A percentile compares a stretch with the other conserved stretches of the same genome.
phyloP scores from a whole-genome alignment of 2,888 invertebrate genomes.

The Chydorus sphaericus region DNA sequence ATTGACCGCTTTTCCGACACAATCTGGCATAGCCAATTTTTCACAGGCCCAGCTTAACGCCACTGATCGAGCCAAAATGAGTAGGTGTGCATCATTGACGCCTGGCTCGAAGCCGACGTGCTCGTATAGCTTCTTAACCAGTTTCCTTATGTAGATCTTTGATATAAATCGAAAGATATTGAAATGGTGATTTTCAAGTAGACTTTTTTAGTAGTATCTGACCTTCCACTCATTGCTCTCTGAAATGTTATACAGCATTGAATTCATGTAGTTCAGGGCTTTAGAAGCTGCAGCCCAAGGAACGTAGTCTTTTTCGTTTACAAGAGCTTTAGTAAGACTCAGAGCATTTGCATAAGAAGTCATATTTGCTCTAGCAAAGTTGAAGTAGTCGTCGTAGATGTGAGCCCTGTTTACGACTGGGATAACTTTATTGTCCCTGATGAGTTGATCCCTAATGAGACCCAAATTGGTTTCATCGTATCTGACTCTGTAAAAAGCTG shows the following conservation, averaged over 20 bases:
- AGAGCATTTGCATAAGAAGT: constrained; percentile 55
- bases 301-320: constrained; percentile 63
- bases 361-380: constrained; percentile 55
- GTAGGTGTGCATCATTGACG: constrained; percentile 46
- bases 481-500: constrained; percentile 55
- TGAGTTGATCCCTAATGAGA: constrained; percentile 46
- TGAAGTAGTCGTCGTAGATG: constrained; percentile 72
- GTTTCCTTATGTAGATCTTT: constrained; percentile 50
- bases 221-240: constrained; percentile 52
- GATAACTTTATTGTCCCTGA: constrained; percentile 43
- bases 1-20: constrained; percentile 52
- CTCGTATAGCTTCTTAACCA: constrained; percentile 49
- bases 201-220: constrained; percentile 40
- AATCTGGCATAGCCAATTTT: constrained; percentile 54
- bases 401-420: constrained; percentile 69
- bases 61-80: constrained; percentile 53
- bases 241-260: constrained; percentile 57
- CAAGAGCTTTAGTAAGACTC: constrained; percentile 62
- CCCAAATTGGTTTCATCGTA: constrained; percentile 56
- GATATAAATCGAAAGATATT: constrained; percentile 21
- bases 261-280: constrained; percentile 58
- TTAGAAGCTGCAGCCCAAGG: constrained; percentile 75
- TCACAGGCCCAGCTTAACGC: constrained; percentile 59
- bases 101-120: constrained; percentile 53
- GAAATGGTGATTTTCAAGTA: neutral